A percentile compares a stretch with the other conserved stretches of the same genome.
Evolutionary conservation across 2,888 invertebrate species (phyloP).

Genomic region (Strigamia crassipes): DNA sequence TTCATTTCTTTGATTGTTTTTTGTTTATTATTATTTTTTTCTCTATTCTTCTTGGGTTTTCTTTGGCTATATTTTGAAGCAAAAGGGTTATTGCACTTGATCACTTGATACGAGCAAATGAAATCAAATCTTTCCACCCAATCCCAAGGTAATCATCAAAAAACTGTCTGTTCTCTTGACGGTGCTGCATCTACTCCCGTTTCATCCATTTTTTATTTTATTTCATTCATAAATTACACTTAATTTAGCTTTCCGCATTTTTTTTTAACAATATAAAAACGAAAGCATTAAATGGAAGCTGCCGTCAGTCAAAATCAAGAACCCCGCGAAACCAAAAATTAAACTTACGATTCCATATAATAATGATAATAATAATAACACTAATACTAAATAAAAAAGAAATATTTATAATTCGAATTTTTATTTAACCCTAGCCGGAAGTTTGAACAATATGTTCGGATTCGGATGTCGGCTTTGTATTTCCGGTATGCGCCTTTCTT

Average conservation of each 20-base stretch:
- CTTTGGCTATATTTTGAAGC: not conserved
- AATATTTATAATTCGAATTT: not conserved
- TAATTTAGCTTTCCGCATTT: not conserved
- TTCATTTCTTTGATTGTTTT: not conserved
- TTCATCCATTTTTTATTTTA: not conserved
- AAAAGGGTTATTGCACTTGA: constrained; percentile 14
- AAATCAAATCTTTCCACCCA: constrained; percentile 1
- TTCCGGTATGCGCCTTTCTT: not conserved
- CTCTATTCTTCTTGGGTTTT: not conserved
- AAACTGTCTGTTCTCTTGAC: not conserved
- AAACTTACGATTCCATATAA: too few relatives aligned
- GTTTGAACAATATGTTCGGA: not conserved
- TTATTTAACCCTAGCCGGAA: not conserved
- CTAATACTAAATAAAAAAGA: not conserved
- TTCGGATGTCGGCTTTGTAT: not conserved
- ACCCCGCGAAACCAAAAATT: not conserved
- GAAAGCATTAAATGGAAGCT: not conserved
- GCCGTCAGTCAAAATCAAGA: not conserved
- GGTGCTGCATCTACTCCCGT: not conserved
- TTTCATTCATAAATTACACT: constrained; percentile 18
- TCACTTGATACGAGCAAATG: not conserved
- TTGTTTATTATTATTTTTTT: not conserved
- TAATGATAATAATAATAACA: too few relatives aligned
- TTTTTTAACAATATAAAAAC: not conserved
- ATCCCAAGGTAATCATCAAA: constrained; percentile 26